Conservation (phyloP, 1,140 invertebrate genomes). For the Diploscapter pachys region DNA sequence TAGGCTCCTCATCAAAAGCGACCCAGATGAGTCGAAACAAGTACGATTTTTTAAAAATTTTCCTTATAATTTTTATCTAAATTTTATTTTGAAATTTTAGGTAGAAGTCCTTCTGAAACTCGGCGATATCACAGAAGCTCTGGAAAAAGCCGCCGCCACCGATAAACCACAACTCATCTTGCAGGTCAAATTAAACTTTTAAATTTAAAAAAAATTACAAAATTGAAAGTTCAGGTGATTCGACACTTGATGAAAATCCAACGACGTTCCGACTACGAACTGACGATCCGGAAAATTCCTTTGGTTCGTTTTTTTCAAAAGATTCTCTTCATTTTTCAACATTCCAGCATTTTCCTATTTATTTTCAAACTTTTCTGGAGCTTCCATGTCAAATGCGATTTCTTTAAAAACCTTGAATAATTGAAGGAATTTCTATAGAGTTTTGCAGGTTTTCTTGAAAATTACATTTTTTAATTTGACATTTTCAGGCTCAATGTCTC, state of each 20-base stretch:
- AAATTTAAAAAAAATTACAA: too few relatives aligned
- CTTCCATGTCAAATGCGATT: too few relatives aligned
- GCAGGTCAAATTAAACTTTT: background rate
- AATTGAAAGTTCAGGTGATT: background rate
- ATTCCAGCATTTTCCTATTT: background rate
- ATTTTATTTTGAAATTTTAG: background rate
- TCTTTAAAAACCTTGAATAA: too few relatives aligned
- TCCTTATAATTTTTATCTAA: too few relatives aligned
- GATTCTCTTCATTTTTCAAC: background rate
- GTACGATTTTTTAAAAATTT: background rate
- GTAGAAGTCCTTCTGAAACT: constrained; percentile 29
- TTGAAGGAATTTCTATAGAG: too few relatives aligned
- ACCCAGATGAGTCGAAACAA: constrained; percentile 33
- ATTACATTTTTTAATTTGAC: background rate
- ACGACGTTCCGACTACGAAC: constrained; percentile 14
- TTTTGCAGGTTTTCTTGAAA: background rate
- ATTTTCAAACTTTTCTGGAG: background rate
- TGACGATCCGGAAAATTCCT: constrained; percentile 22
- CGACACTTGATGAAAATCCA: constrained; percentile 22
- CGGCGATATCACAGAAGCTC: constrained; percentile 22
- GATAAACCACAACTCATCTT: constrained; percentile 27
- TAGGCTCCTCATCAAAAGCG: constrained; percentile 30
- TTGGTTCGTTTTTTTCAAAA: background rate
- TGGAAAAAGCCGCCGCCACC: constrained; percentile 7
- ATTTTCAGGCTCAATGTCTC: constrained; percentile 18